These are phyloP conservation scores for Anoplolepis gracilipes DNA, from an alignment of 1,140 invertebrate genomes.

Conservation along the genomic window DNA sequence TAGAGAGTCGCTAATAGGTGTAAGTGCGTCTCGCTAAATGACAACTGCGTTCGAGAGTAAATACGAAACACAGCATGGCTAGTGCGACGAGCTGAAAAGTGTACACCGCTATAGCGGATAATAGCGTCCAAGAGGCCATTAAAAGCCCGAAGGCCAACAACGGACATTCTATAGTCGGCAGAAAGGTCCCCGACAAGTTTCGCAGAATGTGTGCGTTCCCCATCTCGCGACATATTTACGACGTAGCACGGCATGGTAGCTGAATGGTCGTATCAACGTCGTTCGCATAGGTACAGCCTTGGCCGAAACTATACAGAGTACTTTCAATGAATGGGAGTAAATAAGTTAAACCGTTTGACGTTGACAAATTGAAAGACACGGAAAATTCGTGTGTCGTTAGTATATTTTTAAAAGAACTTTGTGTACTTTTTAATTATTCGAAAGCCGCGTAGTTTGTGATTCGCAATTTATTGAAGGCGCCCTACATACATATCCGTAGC, in stretches of 20 bases:
- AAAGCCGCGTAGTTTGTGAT: not conserved
- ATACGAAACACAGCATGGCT: not conserved
- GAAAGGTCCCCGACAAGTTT: conserved; percentile 36
- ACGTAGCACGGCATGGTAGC: not conserved
- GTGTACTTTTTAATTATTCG: not conserved
- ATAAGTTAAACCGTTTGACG: not conserved
- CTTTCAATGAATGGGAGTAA: not conserved
- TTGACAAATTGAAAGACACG: not conserved
- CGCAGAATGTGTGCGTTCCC: not conserved
- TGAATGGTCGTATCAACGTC: conserved; percentile 37
- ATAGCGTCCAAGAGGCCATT: conserved; percentile 14
- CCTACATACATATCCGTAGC: not conserved
- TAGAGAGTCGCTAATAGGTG: conserved; percentile 16
- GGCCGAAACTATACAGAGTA: not conserved
- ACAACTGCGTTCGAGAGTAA: conserved; percentile 24
- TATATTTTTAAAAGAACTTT: not conserved
- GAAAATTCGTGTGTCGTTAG: not conserved
- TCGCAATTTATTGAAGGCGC: conserved; percentile 3
- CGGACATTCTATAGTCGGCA: not conserved
- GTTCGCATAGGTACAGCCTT: not conserved
- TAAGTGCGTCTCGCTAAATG: conserved; percentile 20
- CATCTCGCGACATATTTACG: conserved; percentile 40
- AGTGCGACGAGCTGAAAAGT: conserved; percentile 12
- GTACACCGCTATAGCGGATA: not conserved
- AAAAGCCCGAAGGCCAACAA: conserved; percentile 29